Percentiles rank a stretch among this genome's conserved stretches.
Conservation (phyloP, 2,797 vertebrate genomes). For the Heterohyrax brucei region DNA sequence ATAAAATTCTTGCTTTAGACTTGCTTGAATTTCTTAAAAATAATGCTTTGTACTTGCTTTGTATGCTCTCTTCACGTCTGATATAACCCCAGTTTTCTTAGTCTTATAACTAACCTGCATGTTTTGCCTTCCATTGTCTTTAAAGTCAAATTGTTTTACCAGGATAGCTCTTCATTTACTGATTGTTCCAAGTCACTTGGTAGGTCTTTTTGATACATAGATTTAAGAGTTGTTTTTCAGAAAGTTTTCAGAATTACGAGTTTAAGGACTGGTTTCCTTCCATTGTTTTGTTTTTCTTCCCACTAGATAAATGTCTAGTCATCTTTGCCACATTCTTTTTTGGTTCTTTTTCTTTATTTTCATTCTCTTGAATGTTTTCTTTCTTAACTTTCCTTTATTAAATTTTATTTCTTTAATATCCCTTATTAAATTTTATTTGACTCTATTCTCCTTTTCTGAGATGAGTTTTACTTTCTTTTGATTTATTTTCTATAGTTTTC, state of each 20-base stretch:
- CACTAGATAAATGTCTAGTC: too few relatives aligned
- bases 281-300: neutral
- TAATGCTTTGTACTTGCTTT: neutral
- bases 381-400: neutral
- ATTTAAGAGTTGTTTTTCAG: neutral
- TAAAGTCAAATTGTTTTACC: too few relatives aligned
- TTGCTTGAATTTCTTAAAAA: constrained; percentile 33
- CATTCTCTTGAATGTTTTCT: too few relatives aligned
- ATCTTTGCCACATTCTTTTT: neutral
- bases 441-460: neutral
- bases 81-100: neutral
- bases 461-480: neutral
- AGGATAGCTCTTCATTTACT: neutral
- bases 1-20: neutral
- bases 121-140: too few relatives aligned
- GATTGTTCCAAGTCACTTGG: neutral
- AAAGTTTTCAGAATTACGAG: neutral
- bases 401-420: neutral
- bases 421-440: neutral
- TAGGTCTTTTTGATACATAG: neutral
- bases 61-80: neutral
- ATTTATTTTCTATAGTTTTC: neutral
- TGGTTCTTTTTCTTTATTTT: neutral
- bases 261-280: neutral
- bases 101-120: too few relatives aligned